Conservation (phyloP, 2,797 vertebrate genomes). For the Mustela erminea region DNA sequence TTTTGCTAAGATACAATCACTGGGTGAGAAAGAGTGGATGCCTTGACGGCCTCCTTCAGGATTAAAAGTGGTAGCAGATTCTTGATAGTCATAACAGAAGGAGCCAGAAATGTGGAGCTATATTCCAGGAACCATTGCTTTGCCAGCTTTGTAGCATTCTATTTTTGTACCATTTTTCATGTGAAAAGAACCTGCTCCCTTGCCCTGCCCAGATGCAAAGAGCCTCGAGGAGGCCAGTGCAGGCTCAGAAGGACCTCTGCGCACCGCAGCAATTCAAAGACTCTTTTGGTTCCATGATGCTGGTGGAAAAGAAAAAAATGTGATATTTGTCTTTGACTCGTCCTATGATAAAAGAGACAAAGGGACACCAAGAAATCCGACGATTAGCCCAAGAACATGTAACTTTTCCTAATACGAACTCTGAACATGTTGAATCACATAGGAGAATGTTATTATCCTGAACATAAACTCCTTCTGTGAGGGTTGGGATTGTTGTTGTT, state of each 20-base stretch:
- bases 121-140: background rate
- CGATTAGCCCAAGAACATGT: background rate
- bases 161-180: background rate
- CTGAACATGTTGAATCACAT: background rate
- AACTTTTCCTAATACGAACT: background rate
- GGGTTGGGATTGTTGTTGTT: background rate
- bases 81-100: background rate
- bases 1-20: background rate
- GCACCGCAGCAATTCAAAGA: background rate
- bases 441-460: background rate
- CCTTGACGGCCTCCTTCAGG: background rate
- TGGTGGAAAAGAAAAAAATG: background rate
- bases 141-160: background rate
- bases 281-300: background rate
- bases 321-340: background rate
- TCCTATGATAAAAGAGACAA: background rate
- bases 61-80: background rate
- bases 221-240: background rate
- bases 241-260: background rate
- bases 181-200: background rate
- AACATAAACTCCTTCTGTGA: background rate
- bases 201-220: background rate
- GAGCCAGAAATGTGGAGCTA: background rate
- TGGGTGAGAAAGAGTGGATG: background rate
- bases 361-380: slow-evolving; percentile 15